Percentiles rank a stretch among this genome's conserved stretches.
These are phyloP conservation scores for Colius striatus DNA, from an alignment of 2,113 vertebrate species.

Conservation along the genomic window DNA sequence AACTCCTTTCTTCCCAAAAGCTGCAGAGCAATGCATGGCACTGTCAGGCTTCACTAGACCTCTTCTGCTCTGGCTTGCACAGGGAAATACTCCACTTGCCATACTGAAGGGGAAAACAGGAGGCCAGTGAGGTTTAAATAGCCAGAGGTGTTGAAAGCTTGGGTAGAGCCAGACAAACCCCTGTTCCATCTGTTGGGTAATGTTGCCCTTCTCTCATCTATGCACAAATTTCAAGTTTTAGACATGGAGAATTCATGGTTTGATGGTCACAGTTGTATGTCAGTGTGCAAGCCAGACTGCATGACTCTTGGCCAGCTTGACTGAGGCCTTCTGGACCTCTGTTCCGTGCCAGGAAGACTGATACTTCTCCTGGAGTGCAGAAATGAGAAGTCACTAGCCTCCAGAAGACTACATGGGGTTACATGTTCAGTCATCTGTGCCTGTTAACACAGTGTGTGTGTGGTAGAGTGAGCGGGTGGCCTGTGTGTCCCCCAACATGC, in stretches of 20 bases:
- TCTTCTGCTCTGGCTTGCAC: not conserved
- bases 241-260: not conserved
- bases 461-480: accelerated
- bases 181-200: not conserved
- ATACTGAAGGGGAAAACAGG: not conserved
- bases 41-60: not conserved
- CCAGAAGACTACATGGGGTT: not conserved
- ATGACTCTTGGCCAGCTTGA: accelerated
- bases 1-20: not conserved
- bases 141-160: not conserved
- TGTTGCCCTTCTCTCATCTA: not conserved
- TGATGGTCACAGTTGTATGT: not conserved
- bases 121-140: not conserved
- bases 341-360: not conserved
- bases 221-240: not conserved
- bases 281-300: no score
- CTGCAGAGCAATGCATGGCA: not conserved
- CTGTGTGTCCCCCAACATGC: accelerated
- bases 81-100: not conserved
- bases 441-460: not conserved
- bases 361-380: not conserved
- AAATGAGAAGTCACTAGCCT: not conserved
- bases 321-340: not conserved
- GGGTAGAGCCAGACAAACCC: not conserved
- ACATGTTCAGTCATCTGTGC: not conserved